Base-by-base conservation (phyloP, 2,797 vertebrate genomes). In the Mormyrus hasselquistii region DNA sequence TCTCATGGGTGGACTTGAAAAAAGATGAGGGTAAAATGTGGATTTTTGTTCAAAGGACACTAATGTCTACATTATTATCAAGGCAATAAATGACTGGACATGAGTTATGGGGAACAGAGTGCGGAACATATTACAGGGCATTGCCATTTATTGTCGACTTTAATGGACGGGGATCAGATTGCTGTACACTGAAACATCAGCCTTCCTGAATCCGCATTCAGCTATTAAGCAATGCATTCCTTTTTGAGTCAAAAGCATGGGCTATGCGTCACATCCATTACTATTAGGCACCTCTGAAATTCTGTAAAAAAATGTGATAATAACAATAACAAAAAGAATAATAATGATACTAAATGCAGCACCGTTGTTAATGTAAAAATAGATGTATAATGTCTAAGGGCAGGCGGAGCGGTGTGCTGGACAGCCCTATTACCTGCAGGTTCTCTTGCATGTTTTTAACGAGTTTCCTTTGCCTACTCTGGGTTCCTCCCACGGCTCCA, bases 41-140 rank as follows among this genome's bases (percentile, higher is more conserved):
- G 92, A 92, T 93, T 89, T 93, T 95, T 93, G 92, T 95, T 96
- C 94, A 95, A 93, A 94, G 91, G 90, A 91, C 90, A 91, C 92
- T 94, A 94, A 96, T 94, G 94, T 95, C 94, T 94, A 93, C 93
- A 95, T 95, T 94, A 94, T 92, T 82, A 90, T 91, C 73, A 57
- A 92, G 91, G 94, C 94, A 93, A 93, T 94, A 94, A 93, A 95
- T 94, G 91, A 90, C 93, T 93, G 91, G 94, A 93, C 92, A 92
- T 93, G 92, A 93, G 91, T 92, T 93, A 92, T 92, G 91, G 89
- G 92, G 92, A 94, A 92, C 92, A 93, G 92, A 90, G 91, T 91
- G 90, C 89, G 91, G 89, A 91, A 91, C 90, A 91, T 91, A 93
- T 90, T 83, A 88, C 52, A 16, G 88, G 62, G 73, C 90, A 91